Evolutionary conservation across 2,797 vertebrate genomes (phyloP).

Genomic region (Glossophaga mutica): DNA sequence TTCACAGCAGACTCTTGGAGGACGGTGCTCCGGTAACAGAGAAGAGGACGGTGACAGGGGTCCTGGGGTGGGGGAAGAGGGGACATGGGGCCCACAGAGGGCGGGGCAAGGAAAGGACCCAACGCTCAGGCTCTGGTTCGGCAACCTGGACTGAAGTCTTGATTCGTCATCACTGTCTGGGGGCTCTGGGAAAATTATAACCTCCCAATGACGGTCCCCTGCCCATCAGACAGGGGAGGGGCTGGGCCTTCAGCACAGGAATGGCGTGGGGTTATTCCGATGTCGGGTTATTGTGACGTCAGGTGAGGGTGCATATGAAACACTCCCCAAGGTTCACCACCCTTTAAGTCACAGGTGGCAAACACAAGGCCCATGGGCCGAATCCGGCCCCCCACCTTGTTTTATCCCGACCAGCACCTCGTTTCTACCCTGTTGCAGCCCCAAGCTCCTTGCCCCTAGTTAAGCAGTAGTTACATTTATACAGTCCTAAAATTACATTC

Average conservation of each 20-base stretch:
- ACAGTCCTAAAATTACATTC: too few relatives aligned
- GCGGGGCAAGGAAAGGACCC: rapidly evolving
- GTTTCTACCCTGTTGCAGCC: too few relatives aligned
- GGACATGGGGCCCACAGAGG: rapidly evolving
- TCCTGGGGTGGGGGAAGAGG: rapidly evolving
- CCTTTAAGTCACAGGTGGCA: too few relatives aligned
- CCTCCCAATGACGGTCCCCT: rapidly evolving
- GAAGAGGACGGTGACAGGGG: too few relatives aligned
- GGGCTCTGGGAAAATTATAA: rapidly evolving
- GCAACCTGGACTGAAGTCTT: neutral
- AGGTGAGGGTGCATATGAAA: neutral
- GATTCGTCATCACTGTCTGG: rapidly evolving
- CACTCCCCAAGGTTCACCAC: too few relatives aligned
- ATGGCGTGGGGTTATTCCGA: neutral
- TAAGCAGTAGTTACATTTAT: too few relatives aligned
- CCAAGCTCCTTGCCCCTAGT: too few relatives aligned
- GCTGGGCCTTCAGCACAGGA: neutral
- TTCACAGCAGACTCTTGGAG: neutral
- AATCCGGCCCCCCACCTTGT: too few relatives aligned
- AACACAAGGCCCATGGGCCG: too few relatives aligned
- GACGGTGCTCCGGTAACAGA: rapidly evolving
- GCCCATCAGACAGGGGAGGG: too few relatives aligned
- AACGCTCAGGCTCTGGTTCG: neutral
- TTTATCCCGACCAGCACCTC: too few relatives aligned
- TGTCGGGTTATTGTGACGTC: rapidly evolving